Percentiles rank a stretch among this genome's conserved stretches.
phyloP scores from a whole-genome alignment of 30 jellyfish, hydroid and myxozoan genomes.

The Cassiopea andromeda region DNA sequence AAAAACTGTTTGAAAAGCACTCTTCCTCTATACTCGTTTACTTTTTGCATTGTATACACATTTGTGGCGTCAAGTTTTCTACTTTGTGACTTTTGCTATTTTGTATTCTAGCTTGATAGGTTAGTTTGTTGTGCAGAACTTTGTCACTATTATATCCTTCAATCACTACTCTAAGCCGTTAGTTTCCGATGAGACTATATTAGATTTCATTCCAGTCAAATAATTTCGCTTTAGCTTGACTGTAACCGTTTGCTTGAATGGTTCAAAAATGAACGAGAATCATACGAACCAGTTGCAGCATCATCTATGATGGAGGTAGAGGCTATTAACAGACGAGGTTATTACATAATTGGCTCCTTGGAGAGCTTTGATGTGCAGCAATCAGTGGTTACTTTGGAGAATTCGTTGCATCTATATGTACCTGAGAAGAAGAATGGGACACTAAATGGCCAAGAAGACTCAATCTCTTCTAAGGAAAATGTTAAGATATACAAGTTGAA shows the following conservation, averaged over 20 bases:
- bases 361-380: slow-evolving; percentile 14
- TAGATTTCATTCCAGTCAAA: neutral
- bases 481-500: slow-evolving; percentile 39
- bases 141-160: too few species aligned
- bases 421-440: slow-evolving; percentile 34
- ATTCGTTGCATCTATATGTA: slow-evolving; percentile 7
- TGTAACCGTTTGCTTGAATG: slow-evolving; percentile 69
- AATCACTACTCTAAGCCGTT: too few species aligned
- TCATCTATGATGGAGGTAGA: slow-evolving; percentile 75
- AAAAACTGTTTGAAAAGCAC: too few species aligned
- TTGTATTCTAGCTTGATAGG: too few species aligned
- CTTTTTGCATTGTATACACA: too few species aligned
- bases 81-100: too few species aligned
- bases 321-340: slow-evolving; percentile 73
- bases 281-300: slow-evolving; percentile 80
- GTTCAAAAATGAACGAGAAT: slow-evolving; percentile 73
- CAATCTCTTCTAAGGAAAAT: neutral
- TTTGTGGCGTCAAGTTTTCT: too few species aligned
- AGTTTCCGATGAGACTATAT: too few species aligned
- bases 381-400: slow-evolving; percentile 19
- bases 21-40: too few species aligned
- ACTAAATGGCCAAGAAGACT: neutral
- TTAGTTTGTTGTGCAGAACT: too few species aligned
- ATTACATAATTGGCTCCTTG: slow-evolving; percentile 55
- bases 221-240: slow-evolving; percentile 44